Percentiles rank a stretch among this genome's conserved stretches.
phyloP scores from a whole-genome alignment of 1,140 invertebrate species.

The Drosophila kepulauana region DNA sequence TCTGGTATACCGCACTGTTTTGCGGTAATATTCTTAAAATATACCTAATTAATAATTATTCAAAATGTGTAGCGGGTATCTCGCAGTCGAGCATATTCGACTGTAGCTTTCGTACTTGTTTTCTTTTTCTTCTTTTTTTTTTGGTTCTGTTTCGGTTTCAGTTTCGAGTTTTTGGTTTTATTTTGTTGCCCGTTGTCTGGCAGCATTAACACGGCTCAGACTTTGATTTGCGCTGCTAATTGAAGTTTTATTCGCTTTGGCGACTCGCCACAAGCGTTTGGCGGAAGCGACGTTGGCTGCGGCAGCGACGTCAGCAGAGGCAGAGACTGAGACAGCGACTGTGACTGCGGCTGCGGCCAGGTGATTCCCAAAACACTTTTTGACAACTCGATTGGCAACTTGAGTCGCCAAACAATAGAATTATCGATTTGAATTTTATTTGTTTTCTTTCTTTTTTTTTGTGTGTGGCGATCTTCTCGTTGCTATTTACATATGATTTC shows the following conservation, averaged over 20 bases:
- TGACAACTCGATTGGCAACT: conserved; percentile 11
- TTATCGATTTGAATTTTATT: conserved; percentile 6
- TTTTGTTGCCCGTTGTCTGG: conserved; percentile 34
- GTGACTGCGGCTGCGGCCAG: conserved; percentile 1
- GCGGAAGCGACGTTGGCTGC: not conserved
- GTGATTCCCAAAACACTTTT: conserved; percentile 22
- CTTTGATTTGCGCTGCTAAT: conserved; percentile 77
- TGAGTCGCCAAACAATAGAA: not conserved
- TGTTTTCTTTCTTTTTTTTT: not conserved
- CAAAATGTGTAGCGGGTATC: too few relatives aligned
- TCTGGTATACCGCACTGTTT: too few relatives aligned
- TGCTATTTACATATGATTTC: too few relatives aligned
- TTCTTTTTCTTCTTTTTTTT: too few relatives aligned
- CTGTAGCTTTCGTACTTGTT: too few relatives aligned
- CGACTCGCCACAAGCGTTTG: conserved; percentile 6
- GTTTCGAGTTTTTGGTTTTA: conserved; percentile 29
- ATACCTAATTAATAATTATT: too few relatives aligned
- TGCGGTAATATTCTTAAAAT: too few relatives aligned
- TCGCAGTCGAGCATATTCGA: too few relatives aligned
- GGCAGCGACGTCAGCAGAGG: not conserved
- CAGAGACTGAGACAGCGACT: not conserved
- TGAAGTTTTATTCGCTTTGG: conserved; percentile 60
- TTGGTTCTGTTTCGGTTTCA: conserved; percentile 24
- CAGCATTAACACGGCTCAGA: conserved; percentile 53
- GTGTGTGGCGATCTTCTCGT: not conserved